Evolutionary conservation across 2,113 vertebrate genomes (phyloP), one percentile per base, ranked within the genome.

Genomic region (Leucopternis melanops): DNA sequence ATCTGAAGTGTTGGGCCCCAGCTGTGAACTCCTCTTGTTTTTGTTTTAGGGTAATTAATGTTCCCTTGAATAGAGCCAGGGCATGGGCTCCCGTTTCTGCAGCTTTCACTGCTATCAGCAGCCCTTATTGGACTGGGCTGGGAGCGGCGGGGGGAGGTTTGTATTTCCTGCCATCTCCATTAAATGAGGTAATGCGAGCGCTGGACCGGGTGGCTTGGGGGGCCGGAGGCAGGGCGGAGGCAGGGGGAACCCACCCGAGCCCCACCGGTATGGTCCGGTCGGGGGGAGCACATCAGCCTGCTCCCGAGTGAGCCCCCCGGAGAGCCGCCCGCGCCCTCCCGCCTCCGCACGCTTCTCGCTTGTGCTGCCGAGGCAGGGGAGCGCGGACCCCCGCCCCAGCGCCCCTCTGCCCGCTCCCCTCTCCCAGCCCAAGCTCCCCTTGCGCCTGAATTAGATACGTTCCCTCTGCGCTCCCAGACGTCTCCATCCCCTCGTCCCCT

Each of bases 41-140:
- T 97, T 96, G 97, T 97, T 97, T 97, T 94, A 97, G 95, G 90
- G 91, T 97, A 97, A 97, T 98, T 97, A 96, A 96, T 95, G 96
- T 97, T 98, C 97, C 73, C 85, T 95, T 97, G 86, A 93, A 92
- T 94, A 95, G 71, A 95, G 89, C 59, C 95, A 38, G 90, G 86
- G 63, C 93, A 89, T 72, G 77, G 81, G 93, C 77, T 96, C 93
- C 94, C 40, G 63, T 91, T 93, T 85, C 91, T 97, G 59, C 86
- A 90, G 89, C 92, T 93, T 82, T 92, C 79, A 81, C 38, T 90
- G 96, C 92, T 94, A 91, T 92, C 85, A n/a, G 67, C 81, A 87
- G n/a, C 88, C 73, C 74, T 92, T 77, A 31, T 50, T 84, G 86
- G 87, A 16, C 83, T 55, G 85, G 38, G 59, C 50, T 75, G 67